Evolutionary conservation across 2,888 invertebrate genomes (phyloP).

Genomic region (Neuroscelio doddi): DNA sequence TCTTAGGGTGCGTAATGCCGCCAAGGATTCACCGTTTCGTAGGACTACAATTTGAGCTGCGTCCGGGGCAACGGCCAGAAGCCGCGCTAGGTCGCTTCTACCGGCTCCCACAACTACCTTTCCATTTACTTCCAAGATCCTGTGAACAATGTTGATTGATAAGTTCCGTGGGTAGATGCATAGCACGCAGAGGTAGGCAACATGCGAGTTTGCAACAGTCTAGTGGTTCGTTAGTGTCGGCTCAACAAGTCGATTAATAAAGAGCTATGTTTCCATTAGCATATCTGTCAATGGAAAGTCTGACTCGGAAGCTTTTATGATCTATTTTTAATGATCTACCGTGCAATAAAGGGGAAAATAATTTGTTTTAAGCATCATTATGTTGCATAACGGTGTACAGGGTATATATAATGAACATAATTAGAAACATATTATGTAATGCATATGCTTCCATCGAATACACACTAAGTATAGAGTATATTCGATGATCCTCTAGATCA

Average conservation of each 20-base stretch:
- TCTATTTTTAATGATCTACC: neutral
- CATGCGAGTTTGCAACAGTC: slow-evolving; percentile 10
- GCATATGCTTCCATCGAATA: too few species aligned
- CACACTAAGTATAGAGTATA: too few species aligned
- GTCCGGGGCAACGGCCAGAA: slow-evolving; percentile 77
- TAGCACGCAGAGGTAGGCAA: neutral
- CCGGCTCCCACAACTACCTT: slow-evolving; percentile 80
- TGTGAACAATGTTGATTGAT: slow-evolving; percentile 65
- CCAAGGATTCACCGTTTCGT: slow-evolving; percentile 69
- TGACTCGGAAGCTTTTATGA: neutral
- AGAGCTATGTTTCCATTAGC: slow-evolving; percentile 12
- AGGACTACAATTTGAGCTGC: slow-evolving; percentile 80
- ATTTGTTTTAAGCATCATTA: neutral
- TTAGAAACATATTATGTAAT: too few species aligned
- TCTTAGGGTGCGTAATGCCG: slow-evolving; percentile 73
- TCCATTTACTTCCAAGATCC: slow-evolving; percentile 88
- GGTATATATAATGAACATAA: too few species aligned
- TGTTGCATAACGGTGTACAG: neutral
- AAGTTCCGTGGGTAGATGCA: slow-evolving; percentile 12
- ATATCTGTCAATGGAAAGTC: slow-evolving; percentile 13
- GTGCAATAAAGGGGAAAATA: neutral
- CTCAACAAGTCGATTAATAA: slow-evolving; percentile 25
- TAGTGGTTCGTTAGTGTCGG: slow-evolving; percentile 20
- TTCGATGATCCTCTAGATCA: too few species aligned
- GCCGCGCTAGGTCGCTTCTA: slow-evolving; percentile 81